These are phyloP conservation scores for Amblyornis subalaris DNA, from an alignment of 2,113 vertebrate genomes.

Conservation along the genomic window DNA sequence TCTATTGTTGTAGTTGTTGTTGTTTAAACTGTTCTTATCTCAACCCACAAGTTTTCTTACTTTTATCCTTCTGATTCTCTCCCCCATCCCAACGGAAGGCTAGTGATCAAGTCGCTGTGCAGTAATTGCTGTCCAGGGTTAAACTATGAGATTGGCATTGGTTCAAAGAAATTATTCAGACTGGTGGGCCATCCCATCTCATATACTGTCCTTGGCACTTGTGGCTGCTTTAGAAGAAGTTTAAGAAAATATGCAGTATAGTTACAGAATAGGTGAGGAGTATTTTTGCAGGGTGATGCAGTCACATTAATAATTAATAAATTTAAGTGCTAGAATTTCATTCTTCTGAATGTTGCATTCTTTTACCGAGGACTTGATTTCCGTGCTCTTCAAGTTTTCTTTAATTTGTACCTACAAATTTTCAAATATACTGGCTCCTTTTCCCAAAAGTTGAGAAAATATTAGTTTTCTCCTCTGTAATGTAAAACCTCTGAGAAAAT, in stretches of 20 bases:
- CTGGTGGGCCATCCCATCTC: not conserved
- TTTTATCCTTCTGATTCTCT: not conserved
- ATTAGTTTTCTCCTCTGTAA: not conserved
- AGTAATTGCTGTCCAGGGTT: not conserved
- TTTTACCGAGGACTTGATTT: not conserved
- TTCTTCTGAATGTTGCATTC: not conserved
- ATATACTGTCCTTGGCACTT: not conserved
- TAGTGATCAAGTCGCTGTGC: not conserved
- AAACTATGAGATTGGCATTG: not conserved
- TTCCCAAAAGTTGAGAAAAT: not conserved
- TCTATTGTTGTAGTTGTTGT: not conserved
- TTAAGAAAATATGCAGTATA: not conserved
- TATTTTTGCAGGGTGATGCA: not conserved
- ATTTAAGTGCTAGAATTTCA: not conserved
- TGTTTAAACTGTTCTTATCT: not conserved
- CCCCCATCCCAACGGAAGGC: too few relatives aligned
- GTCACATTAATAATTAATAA: not conserved
- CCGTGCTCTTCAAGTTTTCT: not conserved
- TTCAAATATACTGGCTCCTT: not conserved
- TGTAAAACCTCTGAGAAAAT: not conserved
- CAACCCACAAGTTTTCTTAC: not conserved
- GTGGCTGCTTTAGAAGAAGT: not conserved
- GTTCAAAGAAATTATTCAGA: not conserved
- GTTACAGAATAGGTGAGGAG: not conserved
- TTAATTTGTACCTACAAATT: not conserved